Evolutionary conservation across 2,797 vertebrate species (phyloP).

Genomic region (Ispidina lecontei): DNA sequence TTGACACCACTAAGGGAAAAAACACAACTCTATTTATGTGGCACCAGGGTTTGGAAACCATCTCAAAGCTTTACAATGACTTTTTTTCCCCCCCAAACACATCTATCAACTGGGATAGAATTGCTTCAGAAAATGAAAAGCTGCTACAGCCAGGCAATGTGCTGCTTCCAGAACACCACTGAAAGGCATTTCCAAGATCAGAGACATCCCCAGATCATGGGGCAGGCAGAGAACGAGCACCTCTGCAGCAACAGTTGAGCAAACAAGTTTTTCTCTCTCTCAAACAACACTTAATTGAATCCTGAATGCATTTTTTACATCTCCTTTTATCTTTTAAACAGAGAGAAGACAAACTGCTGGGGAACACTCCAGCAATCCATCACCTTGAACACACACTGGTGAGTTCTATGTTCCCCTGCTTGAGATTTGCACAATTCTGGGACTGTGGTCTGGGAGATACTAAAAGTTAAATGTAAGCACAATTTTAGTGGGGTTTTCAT

Average conservation of each 20-base stretch:
- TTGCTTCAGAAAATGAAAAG: background rate
- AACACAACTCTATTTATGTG: background rate
- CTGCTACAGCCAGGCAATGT: background rate
- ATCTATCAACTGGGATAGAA: constrained; percentile 5
- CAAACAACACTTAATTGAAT: constrained; percentile 14
- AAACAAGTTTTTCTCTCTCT: constrained; percentile 16
- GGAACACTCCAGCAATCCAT: background rate
- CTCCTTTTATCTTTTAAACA: background rate
- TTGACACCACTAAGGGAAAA: background rate
- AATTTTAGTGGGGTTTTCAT: background rate
- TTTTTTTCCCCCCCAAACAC: background rate
- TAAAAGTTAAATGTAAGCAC: background rate
- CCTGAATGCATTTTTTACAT: background rate
- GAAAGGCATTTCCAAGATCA: constrained; percentile 16
- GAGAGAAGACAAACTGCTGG: background rate
- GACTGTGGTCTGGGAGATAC: background rate
- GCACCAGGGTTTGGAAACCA: background rate
- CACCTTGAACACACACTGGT: background rate
- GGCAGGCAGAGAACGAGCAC: background rate
- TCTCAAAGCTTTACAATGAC: background rate
- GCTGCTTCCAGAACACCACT: background rate
- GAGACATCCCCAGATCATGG: background rate
- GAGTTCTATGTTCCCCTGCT: background rate
- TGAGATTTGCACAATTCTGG: background rate
- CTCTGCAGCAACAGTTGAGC: background rate